Evolutionary conservation across 2,797 vertebrate genomes (phyloP).

Genomic region (Toxotes lorentzi): DNA sequence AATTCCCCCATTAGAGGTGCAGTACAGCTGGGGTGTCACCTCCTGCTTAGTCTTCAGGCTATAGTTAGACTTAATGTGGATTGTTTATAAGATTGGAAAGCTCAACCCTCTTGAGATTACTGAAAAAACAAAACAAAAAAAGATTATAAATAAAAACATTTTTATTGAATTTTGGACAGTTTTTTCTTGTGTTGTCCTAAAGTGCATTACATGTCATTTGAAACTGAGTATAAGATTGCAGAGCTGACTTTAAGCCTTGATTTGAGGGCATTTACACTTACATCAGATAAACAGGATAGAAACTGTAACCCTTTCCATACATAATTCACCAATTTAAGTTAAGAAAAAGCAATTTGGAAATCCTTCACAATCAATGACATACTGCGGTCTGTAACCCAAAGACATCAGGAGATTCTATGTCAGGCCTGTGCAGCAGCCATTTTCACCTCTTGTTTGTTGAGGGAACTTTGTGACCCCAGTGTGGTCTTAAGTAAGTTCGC

Average conservation of each 20-base stretch:
- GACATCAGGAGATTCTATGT: too few species aligned
- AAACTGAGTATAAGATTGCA: background rate
- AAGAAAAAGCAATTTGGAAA: background rate
- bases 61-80: slow-evolving; percentile 31
- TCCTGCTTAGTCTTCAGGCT: slow-evolving; percentile 27
- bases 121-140: slow-evolving; percentile 7
- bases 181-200: background rate
- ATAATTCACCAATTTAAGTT: background rate
- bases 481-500: background rate
- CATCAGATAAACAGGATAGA: background rate
- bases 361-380: background rate
- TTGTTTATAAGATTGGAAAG: slow-evolving; percentile 32
- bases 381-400: background rate
- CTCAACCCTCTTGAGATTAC: slow-evolving; percentile 14
- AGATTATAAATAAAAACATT: background rate
- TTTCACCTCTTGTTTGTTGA: background rate
- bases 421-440: background rate
- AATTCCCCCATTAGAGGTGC: slow-evolving; percentile 42
- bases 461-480: background rate
- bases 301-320: background rate
- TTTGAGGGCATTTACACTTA: background rate
- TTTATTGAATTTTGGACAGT: background rate
- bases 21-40: slow-evolving; percentile 22
- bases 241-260: background rate
- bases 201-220: background rate